Evolutionary conservation across 37 sponge, comb jelly and placozoan genomes (phyloP).

Genomic region (Tethya wilhelma): DNA sequence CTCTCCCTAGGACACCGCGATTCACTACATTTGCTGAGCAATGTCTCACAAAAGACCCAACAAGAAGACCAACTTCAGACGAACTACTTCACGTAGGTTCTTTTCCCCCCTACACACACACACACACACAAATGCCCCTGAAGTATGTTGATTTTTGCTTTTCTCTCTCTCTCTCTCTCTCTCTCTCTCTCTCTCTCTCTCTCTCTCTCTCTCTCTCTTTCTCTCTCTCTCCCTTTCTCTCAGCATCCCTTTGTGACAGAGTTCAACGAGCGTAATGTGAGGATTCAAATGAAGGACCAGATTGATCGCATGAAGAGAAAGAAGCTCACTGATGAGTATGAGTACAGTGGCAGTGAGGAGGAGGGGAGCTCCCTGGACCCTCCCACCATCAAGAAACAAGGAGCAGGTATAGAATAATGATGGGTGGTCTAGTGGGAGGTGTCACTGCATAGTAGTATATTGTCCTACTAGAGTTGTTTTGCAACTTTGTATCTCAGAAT

Average conservation of each 20-base stretch:
- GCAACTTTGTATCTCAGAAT: neutral
- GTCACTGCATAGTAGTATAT: neutral
- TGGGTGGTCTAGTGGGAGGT: neutral
- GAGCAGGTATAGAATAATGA: no score
- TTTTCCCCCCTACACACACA: neutral
- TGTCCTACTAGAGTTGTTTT: neutral
- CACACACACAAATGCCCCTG: neutral
- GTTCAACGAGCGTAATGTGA: conserved; percentile 67
- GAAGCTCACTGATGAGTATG: conserved; percentile 53
- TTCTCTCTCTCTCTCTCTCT: conserved; percentile 17
- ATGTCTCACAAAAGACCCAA: conserved; percentile 88
- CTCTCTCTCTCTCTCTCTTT: conserved; percentile 12
- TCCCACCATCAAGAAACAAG: conserved; percentile 68
- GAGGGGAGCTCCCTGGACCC: conserved; percentile 66
- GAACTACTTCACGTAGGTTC: conserved; percentile 81
- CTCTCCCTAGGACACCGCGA: conserved; percentile 44
- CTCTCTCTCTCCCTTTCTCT: conserved; percentile 18
- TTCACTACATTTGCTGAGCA: conserved; percentile 83
- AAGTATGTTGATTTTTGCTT: neutral
- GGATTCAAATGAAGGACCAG: conserved; percentile 85
- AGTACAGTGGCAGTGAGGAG: conserved; percentile 75
- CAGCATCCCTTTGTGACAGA: conserved; percentile 69
- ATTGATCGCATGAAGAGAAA: conserved; percentile 89
- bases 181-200: neutral
- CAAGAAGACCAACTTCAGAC: conserved; percentile 86